Evolutionary conservation across 2,888 invertebrate genomes (phyloP), one percentile per base, ranked within the genome.

Genomic region (Dryobota labecula): DNA sequence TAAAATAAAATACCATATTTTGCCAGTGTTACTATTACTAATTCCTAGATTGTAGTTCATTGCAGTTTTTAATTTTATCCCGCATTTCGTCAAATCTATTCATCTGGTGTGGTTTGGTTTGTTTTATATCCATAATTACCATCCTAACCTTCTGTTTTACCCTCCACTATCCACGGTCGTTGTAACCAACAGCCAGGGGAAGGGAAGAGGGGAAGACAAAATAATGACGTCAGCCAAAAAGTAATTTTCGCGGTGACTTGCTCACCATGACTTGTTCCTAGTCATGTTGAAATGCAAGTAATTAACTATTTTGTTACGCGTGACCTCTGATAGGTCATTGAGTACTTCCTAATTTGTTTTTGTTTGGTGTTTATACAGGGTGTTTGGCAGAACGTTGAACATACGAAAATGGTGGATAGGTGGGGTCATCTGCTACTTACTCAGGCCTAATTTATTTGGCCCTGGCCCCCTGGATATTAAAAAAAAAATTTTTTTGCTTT

Each of bases 221-320:
- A 92, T 92, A 89, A 92, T 92, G 91, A 91, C 92, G 92, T 92
- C 91, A 92, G 90, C 88, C 84, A 79, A 90, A 91, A 90, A 89
- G 91, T 91, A 92, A 93, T 93, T 92, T 92, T 88, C 86, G 88
- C 88, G 88, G 90, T 92, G 93, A 93, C 92, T 91, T 89, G 91
- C 89, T 80, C 74, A 81, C 80, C 82, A 80, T 73, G 86, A 82
- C 72, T 84, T 77, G 83, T 87, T 85, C 68, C 75, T 7, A 80
- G 85, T 84, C 83, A 84, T 73, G 88, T 86, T 84, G 86, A 84
- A 84, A 85, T 84, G 80, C 83, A 80, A 82, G 87, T 90, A 89
- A 90, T 90, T 89, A 90, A 90, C 87, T 90, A 87, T 87, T 88
- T 88, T 86, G 85, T 87, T 85, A 73, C 60, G 66, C 76, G 58